These are phyloP conservation scores for Alces alces DNA, from an alignment of 2,113 vertebrate genomes.

Conservation along the genomic window DNA sequence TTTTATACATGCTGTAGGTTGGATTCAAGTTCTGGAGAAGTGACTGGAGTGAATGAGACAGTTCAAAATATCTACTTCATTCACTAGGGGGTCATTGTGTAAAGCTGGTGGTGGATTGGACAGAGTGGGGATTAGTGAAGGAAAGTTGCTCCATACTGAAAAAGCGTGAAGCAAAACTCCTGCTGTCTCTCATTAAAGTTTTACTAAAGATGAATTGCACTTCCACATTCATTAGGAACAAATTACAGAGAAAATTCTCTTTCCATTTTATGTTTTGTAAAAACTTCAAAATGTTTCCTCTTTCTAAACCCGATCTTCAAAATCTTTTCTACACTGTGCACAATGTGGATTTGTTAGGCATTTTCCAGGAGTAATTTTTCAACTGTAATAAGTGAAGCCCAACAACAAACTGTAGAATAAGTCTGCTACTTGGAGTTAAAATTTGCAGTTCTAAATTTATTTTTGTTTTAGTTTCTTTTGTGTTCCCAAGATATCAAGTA, in stretches of 20 bases:
- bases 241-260: slow-evolving; percentile 1
- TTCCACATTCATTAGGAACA: background rate
- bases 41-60: background rate
- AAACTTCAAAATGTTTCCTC: slow-evolving; percentile 21
- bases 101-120: background rate
- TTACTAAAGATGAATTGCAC: background rate
- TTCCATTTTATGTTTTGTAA: background rate
- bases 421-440: background rate
- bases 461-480: background rate
- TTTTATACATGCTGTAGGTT: background rate
- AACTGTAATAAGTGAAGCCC: background rate
- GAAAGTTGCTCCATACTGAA: background rate
- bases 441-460: background rate
- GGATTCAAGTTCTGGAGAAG: background rate
- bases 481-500: background rate
- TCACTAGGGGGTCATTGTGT: background rate
- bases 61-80: background rate
- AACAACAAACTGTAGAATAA: slow-evolving; percentile 13
- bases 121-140: background rate
- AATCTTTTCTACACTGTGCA: background rate
- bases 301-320: background rate
- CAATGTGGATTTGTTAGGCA: background rate
- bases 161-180: background rate
- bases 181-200: background rate
- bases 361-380: slow-evolving; percentile 16